These are phyloP conservation scores for Campoletis raptor DNA, from an alignment of 2,888 invertebrate genomes.

Conservation along the genomic window DNA sequence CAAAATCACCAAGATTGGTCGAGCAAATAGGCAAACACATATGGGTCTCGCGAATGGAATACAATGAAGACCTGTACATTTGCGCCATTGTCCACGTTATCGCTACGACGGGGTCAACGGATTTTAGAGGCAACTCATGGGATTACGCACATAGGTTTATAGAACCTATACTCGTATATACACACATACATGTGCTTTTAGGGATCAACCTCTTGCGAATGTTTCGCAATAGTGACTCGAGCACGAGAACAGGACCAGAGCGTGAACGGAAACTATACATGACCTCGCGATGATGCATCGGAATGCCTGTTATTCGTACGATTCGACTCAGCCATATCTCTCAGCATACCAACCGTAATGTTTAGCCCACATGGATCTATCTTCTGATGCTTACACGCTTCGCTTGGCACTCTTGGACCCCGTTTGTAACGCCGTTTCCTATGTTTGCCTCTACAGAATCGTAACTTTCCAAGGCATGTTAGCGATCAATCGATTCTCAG, in stretches of 20 bases:
- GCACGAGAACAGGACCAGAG: conserved; percentile 38
- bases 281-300: conserved; percentile 81
- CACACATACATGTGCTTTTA: conserved; percentile 24
- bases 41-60: conserved; percentile 28
- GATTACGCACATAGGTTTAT: conserved; percentile 18
- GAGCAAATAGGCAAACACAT: conserved; percentile 16
- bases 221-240: conserved; percentile 37
- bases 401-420: conserved; percentile 11
- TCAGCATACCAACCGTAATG: conserved; percentile 69
- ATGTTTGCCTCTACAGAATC: conserved; percentile 2
- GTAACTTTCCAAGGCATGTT: conserved; percentile 27
- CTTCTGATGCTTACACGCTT: conserved; percentile 41
- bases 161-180: conserved; percentile 4
- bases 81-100: conserved; percentile 68
- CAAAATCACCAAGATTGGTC: conserved; percentile 7
- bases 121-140: conserved; percentile 70
- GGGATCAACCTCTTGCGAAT: conserved; percentile 55
- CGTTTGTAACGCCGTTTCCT: conserved; percentile 11
- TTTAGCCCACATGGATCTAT: conserved; percentile 60
- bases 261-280: conserved; percentile 77
- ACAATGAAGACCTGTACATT: conserved; percentile 67
- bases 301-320: conserved; percentile 81
- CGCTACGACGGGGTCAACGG: conserved; percentile 67
- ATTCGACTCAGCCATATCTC: conserved; percentile 76
- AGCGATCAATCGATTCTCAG: conserved; percentile 28